Evolutionary conservation across 2,888 invertebrate genomes (phyloP), one percentile per base, ranked within the genome.

Genomic region (Heteropelma amictum): DNA sequence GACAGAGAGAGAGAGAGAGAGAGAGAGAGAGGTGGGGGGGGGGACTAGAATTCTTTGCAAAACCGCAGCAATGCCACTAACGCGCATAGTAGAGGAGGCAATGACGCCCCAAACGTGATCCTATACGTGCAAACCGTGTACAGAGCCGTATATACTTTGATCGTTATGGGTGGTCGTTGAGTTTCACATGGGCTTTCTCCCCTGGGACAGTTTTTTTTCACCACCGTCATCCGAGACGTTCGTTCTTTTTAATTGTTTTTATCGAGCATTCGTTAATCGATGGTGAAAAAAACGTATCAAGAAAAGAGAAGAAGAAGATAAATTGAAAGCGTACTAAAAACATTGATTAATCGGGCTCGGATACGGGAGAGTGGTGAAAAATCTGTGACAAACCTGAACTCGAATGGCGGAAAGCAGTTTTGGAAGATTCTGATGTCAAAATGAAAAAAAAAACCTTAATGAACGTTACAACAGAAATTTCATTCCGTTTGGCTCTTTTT

Each of bases 131-230:
- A 54, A 38, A 45, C 45, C 42, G n/a, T 45, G 14, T 33, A 40
- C 23, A 17, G n/a, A n/a, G n/a, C n/a, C 35, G 45, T 61, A 54
- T 40, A 38, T 45, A 28, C 19, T 30, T 54, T 45, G 51, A 19
- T 60, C 47, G 53, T 40, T 49, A 56, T 54, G 60, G 53, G 28
- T 28, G 26, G 60, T 53, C 64, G 69, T 74, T 74, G 53, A 74
- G 69, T 74, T 74, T 69, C 64, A 64, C 69, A 69, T 74, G 53
- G 69, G 69, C 64, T 74, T 70, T 64, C 53, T 64, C 47, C 51
- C 42, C 42, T 38, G 6, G 28, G 23, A 60, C 53, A 70, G 60
- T 65, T 70, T 60, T 65, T 72, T 35, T 45, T 26, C 45, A 26
- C 10, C 35, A 10, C 53, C 38, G 51, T 40, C 35, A 40, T 42